These are phyloP conservation scores for Drosophila eugracilis DNA, from an alignment of 1,140 invertebrate species.

Conservation along the genomic window DNA sequence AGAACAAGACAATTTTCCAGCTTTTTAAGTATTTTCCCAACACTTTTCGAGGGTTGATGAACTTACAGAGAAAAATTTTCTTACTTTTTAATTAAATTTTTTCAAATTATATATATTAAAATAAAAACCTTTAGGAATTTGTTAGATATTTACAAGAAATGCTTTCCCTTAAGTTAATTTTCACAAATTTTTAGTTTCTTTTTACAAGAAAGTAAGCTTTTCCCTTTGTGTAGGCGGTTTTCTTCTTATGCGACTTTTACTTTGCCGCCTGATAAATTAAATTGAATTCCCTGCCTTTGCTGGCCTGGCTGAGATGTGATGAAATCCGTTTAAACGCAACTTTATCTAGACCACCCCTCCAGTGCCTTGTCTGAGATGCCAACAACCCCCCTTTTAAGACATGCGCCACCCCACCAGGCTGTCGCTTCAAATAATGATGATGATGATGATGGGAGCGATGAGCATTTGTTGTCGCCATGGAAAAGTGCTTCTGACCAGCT, in stretches of 20 bases:
- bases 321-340: conserved; percentile 80
- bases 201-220: not conserved
- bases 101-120: no score
- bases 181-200: no score
- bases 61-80: conserved; percentile 1
- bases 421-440: conserved; percentile 29
- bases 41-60: conserved; percentile 21
- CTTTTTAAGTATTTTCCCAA: conserved; percentile 26
- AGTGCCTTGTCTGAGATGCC: not conserved
- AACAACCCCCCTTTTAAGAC: conserved; percentile 8
- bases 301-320: conserved; percentile 38
- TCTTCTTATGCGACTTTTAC: conserved; percentile 29
- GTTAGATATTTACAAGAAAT: not conserved
- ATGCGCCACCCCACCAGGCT: conserved; percentile 36
- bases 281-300: conserved; percentile 63
- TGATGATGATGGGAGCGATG: conserved; percentile 32
- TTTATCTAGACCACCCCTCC: conserved; percentile 22
- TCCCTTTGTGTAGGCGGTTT: conserved; percentile 30
- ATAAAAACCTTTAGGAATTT: no score
- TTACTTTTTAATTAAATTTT: not conserved
- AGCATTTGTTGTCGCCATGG: conserved; percentile 62
- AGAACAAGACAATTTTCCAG: conserved; percentile 30
- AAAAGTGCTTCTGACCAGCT: conserved; percentile 29
- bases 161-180: no score
- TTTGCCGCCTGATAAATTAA: conserved; percentile 71